A percentile compares a stretch with the other conserved stretches of the same genome.
Conservation (phyloP, 2,113 vertebrate species). For the Puma concolor region DNA sequence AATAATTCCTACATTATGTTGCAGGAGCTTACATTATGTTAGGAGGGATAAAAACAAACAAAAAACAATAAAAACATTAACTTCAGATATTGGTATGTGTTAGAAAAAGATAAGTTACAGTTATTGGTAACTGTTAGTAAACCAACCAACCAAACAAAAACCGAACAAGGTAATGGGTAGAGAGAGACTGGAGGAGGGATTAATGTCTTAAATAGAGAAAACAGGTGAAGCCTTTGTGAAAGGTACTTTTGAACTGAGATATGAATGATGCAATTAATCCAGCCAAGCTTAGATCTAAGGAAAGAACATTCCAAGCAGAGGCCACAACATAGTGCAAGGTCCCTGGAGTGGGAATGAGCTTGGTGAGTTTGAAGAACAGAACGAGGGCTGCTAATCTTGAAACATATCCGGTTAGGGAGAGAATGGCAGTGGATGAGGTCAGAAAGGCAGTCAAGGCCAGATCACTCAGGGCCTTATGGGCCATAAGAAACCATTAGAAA, state of each 20-base stretch:
- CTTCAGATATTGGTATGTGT: not conserved
- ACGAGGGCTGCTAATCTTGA: not conserved
- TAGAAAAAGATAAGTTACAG: not conserved
- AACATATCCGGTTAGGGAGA: not conserved
- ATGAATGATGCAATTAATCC: not conserved
- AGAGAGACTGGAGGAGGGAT: not conserved
- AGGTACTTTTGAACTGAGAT: not conserved
- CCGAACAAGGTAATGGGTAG: not conserved
- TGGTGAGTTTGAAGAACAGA: not conserved
- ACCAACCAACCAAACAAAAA: not conserved
- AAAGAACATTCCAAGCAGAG: not conserved
- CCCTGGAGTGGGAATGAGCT: not conserved
- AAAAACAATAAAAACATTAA: not conserved
- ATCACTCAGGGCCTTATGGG: not conserved
- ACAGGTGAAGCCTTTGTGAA: not conserved
- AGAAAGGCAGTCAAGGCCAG: not conserved
- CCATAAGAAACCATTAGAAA: not conserved
- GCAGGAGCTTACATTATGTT: not conserved
- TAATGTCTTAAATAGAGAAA: not conserved
- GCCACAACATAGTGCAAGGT: not conserved
- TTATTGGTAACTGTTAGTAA: not conserved
- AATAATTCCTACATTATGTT: not conserved
- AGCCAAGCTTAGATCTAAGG: not conserved
- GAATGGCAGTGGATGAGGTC: not conserved
- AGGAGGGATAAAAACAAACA: not conserved